Percentiles rank a stretch among this genome's conserved stretches.
These are phyloP conservation scores for Rhopilema esculentum DNA, from an alignment of 30 jellyfish, hydroid and myxozoan genomes.

Conservation along the genomic window DNA sequence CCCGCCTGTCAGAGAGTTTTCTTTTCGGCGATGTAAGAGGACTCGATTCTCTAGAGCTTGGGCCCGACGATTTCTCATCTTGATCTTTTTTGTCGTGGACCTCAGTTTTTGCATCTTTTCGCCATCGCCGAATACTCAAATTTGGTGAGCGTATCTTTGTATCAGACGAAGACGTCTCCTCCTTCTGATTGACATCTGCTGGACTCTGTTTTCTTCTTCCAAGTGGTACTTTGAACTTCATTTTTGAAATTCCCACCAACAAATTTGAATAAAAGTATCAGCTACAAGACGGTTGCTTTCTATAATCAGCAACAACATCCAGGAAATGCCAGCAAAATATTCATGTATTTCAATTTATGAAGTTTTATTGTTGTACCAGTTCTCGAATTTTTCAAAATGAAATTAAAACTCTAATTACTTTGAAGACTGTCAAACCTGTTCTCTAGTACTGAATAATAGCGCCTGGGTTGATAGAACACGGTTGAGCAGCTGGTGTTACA, in stretches of 20 bases:
- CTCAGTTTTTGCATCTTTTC: neutral
- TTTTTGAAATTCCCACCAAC: neutral
- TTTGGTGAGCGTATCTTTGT: neutral
- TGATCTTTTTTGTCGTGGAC: neutral
- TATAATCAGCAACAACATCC: too few species aligned
- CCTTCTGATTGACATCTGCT: conserved; percentile 17
- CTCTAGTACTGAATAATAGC: too few species aligned
- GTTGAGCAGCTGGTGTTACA: neutral
- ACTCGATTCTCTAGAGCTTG: neutral
- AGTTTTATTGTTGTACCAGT: too few species aligned
- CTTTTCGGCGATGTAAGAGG: conserved; percentile 6
- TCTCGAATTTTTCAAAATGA: too few species aligned
- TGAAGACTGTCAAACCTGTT: too few species aligned
- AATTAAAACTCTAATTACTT: too few species aligned
- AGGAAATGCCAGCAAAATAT: too few species aligned
- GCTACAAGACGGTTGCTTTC: neutral
- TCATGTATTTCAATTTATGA: too few species aligned
- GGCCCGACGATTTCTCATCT: neutral
- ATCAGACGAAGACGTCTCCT: neutral
- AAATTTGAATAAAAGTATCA: too few species aligned
- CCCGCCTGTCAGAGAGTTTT: neutral
- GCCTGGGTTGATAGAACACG: neutral
- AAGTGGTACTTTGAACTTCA: conserved; percentile 12
- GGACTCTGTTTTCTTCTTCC: neutral
- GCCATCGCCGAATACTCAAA: neutral